Conservation (phyloP, 2,888 invertebrate genomes). For the Phytoseiulus persimilis region DNA sequence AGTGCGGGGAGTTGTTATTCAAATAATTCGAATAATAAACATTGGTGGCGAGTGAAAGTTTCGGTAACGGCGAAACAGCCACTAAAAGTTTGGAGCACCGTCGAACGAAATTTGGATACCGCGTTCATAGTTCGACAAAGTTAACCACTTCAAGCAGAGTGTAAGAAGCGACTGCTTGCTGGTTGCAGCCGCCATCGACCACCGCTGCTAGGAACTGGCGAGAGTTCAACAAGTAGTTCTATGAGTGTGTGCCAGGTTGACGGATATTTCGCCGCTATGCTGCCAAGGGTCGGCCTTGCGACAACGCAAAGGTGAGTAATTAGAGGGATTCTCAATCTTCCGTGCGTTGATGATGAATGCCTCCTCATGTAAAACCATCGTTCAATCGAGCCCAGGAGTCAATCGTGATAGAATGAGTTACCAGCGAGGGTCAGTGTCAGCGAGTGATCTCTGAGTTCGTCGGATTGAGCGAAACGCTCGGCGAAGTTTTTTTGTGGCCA, state of each 20-base stretch:
- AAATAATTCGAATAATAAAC: too few relatives aligned
- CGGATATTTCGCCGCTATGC: constrained; percentile 36
- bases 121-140: neutral
- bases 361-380: neutral
- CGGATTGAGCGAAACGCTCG: too few relatives aligned
- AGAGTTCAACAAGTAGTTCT: constrained; percentile 16
- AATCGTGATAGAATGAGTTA: too few relatives aligned
- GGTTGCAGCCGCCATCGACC: neutral
- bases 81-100: neutral
- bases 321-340: neutral
- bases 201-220: neutral
- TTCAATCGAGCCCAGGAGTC: too few relatives aligned
- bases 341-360: too few relatives aligned
- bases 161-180: neutral
- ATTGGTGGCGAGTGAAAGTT: neutral
- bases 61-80: neutral
- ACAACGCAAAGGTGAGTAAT: constrained; percentile 21
- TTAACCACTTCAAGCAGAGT: neutral
- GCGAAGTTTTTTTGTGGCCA: too few relatives aligned
- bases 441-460: too few relatives aligned
- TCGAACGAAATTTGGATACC: neutral
- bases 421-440: too few relatives aligned
- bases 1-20: neutral
- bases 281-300: constrained; percentile 30
- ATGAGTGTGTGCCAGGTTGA: constrained; percentile 38